These are phyloP conservation scores for Sceliomorpha sp. DNA, from an alignment of 2,888 invertebrate species.

Conservation along the genomic window DNA sequence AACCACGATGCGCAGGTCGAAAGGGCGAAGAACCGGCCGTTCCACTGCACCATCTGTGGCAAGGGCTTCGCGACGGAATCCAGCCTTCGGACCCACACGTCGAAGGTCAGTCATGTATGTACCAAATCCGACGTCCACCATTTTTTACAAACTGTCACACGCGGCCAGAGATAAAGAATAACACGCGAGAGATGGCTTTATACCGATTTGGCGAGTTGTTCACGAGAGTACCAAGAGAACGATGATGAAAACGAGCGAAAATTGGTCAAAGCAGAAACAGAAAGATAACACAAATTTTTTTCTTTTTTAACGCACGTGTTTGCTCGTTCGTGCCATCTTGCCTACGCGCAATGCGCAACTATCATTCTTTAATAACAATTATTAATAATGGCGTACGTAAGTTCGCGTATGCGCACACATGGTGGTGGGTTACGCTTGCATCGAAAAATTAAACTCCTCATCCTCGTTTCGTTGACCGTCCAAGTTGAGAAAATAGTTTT, in stretches of 20 bases:
- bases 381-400: slow-evolving; percentile 48
- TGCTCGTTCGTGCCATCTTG: slow-evolving; percentile 56
- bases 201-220: neutral
- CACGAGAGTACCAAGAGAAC: neutral
- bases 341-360: slow-evolving; percentile 55
- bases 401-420: slow-evolving; percentile 64
- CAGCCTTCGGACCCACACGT: slow-evolving; percentile 96
- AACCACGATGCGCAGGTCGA: slow-evolving; percentile 98
- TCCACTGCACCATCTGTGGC: slow-evolving; percentile 97
- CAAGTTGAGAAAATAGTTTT: slow-evolving; percentile 16
- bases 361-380: slow-evolving; percentile 56
- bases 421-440: slow-evolving; percentile 75
- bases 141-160: slow-evolving; percentile 55
- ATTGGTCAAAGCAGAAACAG: slow-evolving; percentile 27
- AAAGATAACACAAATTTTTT: slow-evolving; percentile 20
- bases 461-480: slow-evolving; percentile 31
- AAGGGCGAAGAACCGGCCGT: slow-evolving; percentile 95
- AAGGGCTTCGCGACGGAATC: slow-evolving; percentile 98
- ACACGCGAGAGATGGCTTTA: slow-evolving; percentile 56
- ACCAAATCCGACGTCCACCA: slow-evolving; percentile 80
- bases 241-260: slow-evolving; percentile 36
- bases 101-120: slow-evolving; percentile 94
- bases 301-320: slow-evolving; percentile 44
- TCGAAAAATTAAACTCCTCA: slow-evolving; percentile 52
- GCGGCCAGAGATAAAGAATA: slow-evolving; percentile 55